Conservation (phyloP, 2,797 vertebrate species). For the Cuniculus paca region DNA sequence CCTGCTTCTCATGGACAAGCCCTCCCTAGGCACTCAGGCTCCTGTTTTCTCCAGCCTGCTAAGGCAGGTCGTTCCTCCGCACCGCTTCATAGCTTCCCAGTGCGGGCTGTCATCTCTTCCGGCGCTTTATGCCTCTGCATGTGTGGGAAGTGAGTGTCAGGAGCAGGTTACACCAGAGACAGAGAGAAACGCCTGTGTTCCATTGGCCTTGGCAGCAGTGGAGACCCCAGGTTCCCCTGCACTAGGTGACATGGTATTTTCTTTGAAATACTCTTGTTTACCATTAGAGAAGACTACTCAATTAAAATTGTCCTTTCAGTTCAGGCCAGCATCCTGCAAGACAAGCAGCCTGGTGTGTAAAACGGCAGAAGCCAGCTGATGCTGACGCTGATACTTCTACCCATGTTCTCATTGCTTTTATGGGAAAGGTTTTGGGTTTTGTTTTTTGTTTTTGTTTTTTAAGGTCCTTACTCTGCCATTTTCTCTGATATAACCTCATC, state of each 20-base stretch:
- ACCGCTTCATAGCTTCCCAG: background rate
- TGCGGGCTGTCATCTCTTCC: background rate
- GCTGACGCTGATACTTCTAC: background rate
- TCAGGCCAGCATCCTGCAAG: background rate
- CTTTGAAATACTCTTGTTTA: constrained; percentile 42
- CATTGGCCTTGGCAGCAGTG: background rate
- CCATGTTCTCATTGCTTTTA: background rate
- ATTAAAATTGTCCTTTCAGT: constrained; percentile 16
- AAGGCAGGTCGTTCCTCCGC: background rate
- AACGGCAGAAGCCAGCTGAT: background rate
- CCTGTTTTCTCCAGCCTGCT: background rate
- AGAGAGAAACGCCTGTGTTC: background rate
- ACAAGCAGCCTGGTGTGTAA: background rate
- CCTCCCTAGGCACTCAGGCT: background rate
- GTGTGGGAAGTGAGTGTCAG: background rate
- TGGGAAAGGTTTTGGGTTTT: background rate
- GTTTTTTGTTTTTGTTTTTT: background rate
- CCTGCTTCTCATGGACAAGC: background rate
- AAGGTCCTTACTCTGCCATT: background rate
- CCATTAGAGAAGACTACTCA: background rate
- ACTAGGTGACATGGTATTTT: background rate
- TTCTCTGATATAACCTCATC: constrained; percentile 20
- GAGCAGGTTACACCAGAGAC: background rate
- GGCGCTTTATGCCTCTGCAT: background rate
- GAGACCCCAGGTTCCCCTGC: background rate